These are phyloP conservation scores for Palaemon carinicauda DNA, from an alignment of 1,140 invertebrate species.

Conservation along the genomic window DNA sequence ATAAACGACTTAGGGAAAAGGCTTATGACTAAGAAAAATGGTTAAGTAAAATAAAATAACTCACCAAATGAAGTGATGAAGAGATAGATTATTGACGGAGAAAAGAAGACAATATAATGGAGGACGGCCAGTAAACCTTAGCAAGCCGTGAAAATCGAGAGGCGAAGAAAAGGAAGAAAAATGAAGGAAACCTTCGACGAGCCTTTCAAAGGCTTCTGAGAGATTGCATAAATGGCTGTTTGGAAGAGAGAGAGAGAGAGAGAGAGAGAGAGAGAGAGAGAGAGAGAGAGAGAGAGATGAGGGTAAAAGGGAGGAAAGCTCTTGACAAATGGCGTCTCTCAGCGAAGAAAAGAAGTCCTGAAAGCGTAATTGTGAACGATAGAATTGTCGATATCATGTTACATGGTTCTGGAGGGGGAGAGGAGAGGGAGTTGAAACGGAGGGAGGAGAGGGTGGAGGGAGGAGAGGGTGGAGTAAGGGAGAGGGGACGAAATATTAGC, in stretches of 20 bases:
- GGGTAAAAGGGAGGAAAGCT: neutral
- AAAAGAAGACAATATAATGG: neutral
- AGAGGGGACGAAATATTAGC: neutral
- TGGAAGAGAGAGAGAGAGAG: neutral
- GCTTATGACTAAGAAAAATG: no score
- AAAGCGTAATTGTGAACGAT: constrained; percentile 51
- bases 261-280: neutral
- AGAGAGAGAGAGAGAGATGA: neutral
- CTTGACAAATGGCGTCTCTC: constrained; percentile 48
- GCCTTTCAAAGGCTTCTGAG: neutral
- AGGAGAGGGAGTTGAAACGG: neutral
- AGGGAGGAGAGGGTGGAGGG: neutral
- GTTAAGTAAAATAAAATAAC: neutral
- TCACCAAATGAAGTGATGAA: neutral
- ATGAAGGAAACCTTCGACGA: neutral
- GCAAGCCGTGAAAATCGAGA: neutral
- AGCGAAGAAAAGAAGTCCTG: constrained; percentile 19
- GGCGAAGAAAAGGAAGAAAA: neutral
- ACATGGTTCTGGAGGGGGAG: constrained; percentile 6
- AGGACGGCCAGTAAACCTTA: neutral
- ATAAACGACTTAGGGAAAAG: no score
- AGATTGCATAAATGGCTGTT: neutral
- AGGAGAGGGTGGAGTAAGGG: neutral
- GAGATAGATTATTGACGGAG: neutral
- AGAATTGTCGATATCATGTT: constrained; percentile 51